A percentile compares a stretch with the other conserved stretches of the same genome.
Evolutionary conservation across 2,113 vertebrate species (phyloP).

Genomic region (Melanotaenia duboulayi): DNA sequence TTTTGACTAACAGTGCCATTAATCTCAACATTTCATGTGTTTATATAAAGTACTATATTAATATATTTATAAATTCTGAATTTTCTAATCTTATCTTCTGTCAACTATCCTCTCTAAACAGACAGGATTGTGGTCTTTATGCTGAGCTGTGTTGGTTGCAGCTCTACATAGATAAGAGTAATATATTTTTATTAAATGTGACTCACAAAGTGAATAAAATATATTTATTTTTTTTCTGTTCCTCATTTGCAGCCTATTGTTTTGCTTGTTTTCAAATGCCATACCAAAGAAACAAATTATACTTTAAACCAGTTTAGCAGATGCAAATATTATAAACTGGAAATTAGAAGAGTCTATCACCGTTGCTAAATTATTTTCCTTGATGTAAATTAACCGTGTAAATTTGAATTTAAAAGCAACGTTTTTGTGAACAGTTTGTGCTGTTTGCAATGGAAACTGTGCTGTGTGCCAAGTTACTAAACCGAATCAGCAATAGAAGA

Average conservation of each 20-base stretch:
- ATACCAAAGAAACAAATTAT: neutral
- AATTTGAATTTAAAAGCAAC: neutral
- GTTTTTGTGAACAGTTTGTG: neutral
- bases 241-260: neutral
- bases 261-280: neutral
- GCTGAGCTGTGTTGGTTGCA: too few species aligned
- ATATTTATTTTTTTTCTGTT: too few species aligned
- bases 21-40: too few species aligned
- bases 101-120: too few species aligned
- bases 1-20: too few species aligned
- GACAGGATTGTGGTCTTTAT: too few species aligned
- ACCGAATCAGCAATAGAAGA: constrained; percentile 30
- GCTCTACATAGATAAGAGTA: too few species aligned
- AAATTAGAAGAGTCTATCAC: neutral
- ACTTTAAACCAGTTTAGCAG: neutral
- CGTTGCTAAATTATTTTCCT: neutral
- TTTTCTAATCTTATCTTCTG: too few species aligned
- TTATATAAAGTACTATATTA: too few species aligned
- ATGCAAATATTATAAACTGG: neutral
- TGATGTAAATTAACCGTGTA: neutral
- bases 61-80: too few species aligned
- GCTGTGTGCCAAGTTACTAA: constrained; percentile 12
- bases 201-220: too few species aligned
- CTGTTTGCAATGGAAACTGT: neutral
- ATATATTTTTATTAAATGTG: too few species aligned